Base-by-base conservation (phyloP, 2,797 vertebrate species). In the Spinus pinus region DNA sequence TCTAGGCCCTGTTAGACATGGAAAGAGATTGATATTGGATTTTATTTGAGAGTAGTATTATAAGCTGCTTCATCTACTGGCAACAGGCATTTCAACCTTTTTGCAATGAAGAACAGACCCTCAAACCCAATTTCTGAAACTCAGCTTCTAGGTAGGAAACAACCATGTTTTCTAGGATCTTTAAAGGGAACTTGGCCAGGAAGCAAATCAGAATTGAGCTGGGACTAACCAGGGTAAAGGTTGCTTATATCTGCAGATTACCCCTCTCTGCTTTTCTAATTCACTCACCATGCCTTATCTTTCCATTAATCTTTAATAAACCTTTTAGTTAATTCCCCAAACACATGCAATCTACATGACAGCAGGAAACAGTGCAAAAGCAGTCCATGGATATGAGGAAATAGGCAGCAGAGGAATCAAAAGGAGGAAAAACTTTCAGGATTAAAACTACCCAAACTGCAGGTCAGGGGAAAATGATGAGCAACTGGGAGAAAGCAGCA, bases 261-360 rank as follows among this genome's bases (percentile, higher is more conserved):
- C 94, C 94, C 87, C 95, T 94, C 95, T 93, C 93, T 64, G 96
- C 87, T 96, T 96, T 96, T 90, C 93, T 94, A 96, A 97, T 96
- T 94, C 82, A 70, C 89, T 96, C 95, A 90, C 93, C 82, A 86
- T 42, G 94, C 37, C 66, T 73, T 97, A 97, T 97, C 96, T 94
- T 96, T 94, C 95, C 82, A 95, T 93, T 95, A 92, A 94, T 97
- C 97, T 96, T 96, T 96, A 96, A 96, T 95, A 97, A 80, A 94
- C 81, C 95, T 95, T 96, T 96, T 96, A 93, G 92, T 96, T 96
- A 97, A 97, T 98, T 96, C 96, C 88, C 95, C 88, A 92, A 95
- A 90, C 90, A 93, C 41, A 96, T 1, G 31, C 88, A 93, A 88
- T 80, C 66, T 94, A 93, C 88, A 86, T 93, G 96, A 97, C 89